Percentiles rank a stretch among this genome's conserved stretches.
These are phyloP conservation scores for Meloidogyne exigua DNA, from an alignment of 1,140 invertebrate genomes.

Conservation along the genomic window DNA sequence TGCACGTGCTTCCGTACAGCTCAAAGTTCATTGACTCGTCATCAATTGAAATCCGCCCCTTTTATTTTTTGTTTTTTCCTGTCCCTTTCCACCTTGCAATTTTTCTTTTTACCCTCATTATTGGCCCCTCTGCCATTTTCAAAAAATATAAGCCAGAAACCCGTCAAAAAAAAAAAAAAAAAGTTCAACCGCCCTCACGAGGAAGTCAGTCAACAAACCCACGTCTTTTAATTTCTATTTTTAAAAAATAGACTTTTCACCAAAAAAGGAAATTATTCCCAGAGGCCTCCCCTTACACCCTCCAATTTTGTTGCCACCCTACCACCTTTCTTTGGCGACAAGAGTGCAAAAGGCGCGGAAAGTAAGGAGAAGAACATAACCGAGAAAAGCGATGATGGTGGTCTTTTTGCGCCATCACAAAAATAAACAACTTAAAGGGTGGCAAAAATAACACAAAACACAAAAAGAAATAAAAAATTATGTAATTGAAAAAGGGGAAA, in stretches of 20 bases:
- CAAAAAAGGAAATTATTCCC: slow-evolving; percentile 5
- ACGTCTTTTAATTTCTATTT: not conserved
- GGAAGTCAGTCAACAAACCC: not conserved
- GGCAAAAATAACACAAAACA: slow-evolving; percentile 1
- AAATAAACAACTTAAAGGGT: not conserved
- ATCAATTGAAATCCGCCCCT: slow-evolving; percentile 7
- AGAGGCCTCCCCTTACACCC: not conserved
- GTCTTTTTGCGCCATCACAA: not conserved
- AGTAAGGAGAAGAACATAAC: slow-evolving; percentile 3
- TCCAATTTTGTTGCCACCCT: not conserved
- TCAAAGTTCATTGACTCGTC: slow-evolving; percentile 8
- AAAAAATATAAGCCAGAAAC: not conserved
- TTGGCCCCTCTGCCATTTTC: not conserved
- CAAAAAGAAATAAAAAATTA: not conserved
- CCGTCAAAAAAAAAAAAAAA: not conserved
- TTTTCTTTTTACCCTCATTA: slow-evolving; percentile 2
- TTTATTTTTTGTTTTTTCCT: slow-evolving; percentile 1
- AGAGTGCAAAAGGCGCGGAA: slow-evolving; percentile 1
- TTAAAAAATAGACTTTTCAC: not conserved
- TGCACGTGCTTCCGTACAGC: not conserved
- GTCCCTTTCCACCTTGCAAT: slow-evolving; percentile 7
- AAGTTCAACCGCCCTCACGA: not conserved
- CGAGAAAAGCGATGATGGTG: not conserved
- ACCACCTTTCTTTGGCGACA: not conserved
- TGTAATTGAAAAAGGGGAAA: not conserved